Percentiles rank a stretch among this genome's conserved stretches.
These are phyloP conservation scores for Coluber constrictor DNA, from an alignment of 2,797 vertebrate genomes.

Conservation along the genomic window DNA sequence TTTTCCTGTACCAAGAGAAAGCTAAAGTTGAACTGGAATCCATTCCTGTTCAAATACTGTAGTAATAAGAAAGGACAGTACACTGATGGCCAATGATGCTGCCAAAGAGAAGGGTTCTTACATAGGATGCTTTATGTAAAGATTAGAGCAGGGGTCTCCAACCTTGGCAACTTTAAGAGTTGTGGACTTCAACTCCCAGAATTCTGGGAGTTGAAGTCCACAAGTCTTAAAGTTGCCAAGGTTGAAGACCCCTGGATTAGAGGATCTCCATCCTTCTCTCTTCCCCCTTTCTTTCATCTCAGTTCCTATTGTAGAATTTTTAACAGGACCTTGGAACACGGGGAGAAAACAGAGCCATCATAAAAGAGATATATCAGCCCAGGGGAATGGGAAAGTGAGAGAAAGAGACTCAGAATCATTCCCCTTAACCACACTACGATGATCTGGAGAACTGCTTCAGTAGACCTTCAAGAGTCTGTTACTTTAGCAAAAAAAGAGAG, in stretches of 20 bases:
- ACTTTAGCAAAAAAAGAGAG: background rate
- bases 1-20: background rate
- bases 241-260: background rate
- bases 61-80: background rate
- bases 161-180: no score
- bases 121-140: background rate
- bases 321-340: background rate
- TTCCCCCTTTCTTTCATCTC: background rate
- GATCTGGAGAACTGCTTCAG: background rate
- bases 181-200: no score
- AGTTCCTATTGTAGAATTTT: background rate
- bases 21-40: background rate
- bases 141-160: no score
- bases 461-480: background rate
- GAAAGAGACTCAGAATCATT: background rate
- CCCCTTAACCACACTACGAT: background rate
- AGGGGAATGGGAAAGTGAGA: background rate
- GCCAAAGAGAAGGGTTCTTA: background rate
- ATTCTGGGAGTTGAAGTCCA: no score
- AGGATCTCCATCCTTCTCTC: background rate
- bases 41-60: background rate
- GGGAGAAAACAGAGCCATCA: background rate
- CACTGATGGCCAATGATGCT: background rate
- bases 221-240: no score
- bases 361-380: background rate